These are phyloP conservation scores for Ophraella communa DNA, from an alignment of 2,888 invertebrate genomes.

Conservation along the genomic window DNA sequence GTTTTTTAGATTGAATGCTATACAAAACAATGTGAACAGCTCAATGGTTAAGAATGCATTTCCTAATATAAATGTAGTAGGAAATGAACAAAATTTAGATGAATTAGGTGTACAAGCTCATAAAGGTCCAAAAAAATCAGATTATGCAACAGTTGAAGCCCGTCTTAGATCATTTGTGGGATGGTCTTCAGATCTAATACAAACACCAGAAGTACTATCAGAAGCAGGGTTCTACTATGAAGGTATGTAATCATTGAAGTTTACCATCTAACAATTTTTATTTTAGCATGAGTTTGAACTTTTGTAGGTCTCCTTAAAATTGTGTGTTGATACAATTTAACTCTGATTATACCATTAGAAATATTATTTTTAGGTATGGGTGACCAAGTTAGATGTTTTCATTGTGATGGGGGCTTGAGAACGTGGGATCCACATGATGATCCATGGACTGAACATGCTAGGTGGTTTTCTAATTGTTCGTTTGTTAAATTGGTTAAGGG, in stretches of 20 bases:
- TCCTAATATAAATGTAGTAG: conserved; percentile 48
- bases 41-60: conserved; percentile 48
- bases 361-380: conserved; percentile 53
- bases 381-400: conserved; percentile 88
- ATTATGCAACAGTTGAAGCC: conserved; percentile 72
- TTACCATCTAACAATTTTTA: too few species aligned
- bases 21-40: conserved; percentile 38
- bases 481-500: conserved; percentile 85
- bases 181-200: conserved; percentile 80
- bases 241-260: conserved; percentile 52
- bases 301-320: too few species aligned
- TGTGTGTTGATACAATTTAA: too few species aligned
- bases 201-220: conserved; percentile 78
- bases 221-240: conserved; percentile 90
- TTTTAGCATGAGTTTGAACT: too few species aligned
- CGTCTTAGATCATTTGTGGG: conserved; percentile 73
- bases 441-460: conserved; percentile 93
- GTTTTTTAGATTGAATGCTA: not conserved
- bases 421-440: conserved; percentile 91
- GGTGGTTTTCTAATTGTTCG: conserved; percentile 90
- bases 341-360: not conserved
- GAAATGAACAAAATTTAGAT: conserved; percentile 59
- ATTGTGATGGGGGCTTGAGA: conserved; percentile 90
- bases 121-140: conserved; percentile 69
- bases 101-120: conserved; percentile 69